A percentile compares a stretch with the other conserved stretches of the same genome.
Evolutionary conservation across 2,113 vertebrate genomes (phyloP).

Genomic region (Trochalopteron elliotii): DNA sequence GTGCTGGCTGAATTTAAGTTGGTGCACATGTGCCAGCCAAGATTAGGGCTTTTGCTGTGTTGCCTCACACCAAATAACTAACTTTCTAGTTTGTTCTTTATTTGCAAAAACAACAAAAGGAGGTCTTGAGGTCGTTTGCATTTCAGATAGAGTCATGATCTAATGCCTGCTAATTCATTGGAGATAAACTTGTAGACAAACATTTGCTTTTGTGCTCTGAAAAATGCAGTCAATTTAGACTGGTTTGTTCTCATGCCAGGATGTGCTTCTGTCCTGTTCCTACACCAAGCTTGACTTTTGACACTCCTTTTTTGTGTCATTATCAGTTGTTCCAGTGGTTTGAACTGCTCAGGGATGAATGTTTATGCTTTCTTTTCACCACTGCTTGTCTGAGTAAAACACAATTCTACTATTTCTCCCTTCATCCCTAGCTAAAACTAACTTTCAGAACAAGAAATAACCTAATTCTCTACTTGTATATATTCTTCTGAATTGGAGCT

Average conservation of each 20-base stretch:
- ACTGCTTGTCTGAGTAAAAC: not conserved
- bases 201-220: constrained; percentile 3
- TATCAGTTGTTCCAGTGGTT: not conserved
- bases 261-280: not conserved
- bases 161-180: not conserved
- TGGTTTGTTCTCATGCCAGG: not conserved
- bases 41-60: not conserved
- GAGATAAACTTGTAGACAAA: not conserved
- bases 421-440: not conserved
- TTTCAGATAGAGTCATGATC: not conserved
- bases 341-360: not conserved
- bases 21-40: not conserved
- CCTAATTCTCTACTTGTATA: not conserved
- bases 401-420: not conserved
- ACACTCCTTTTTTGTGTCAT: not conserved
- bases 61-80: not conserved
- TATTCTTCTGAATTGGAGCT: not conserved
- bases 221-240: not conserved
- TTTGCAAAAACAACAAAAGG: not conserved
- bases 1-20: not conserved
- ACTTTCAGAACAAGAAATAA: not conserved
- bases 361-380: not conserved
- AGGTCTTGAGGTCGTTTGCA: not conserved
- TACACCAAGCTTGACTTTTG: not conserved
- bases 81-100: not conserved